Conservation (phyloP, 2,113 vertebrate species). For the Eptesicus fuscus region DNA sequence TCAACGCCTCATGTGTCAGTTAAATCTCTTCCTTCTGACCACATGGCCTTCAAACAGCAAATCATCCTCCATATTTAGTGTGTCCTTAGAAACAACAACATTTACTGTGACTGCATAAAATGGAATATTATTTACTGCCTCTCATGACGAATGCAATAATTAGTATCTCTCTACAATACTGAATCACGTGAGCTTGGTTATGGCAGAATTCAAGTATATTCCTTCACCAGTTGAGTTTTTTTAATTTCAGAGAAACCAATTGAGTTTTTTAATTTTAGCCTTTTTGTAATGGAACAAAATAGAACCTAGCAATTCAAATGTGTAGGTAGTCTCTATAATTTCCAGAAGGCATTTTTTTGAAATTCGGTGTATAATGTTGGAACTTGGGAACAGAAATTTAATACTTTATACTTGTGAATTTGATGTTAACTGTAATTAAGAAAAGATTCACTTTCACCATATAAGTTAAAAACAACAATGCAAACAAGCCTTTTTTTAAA, state of each 20-base stretch:
- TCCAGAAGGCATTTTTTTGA: conserved; percentile 1
- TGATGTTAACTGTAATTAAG: neutral
- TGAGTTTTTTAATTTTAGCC: too few species aligned
- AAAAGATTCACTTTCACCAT: neutral
- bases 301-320: neutral
- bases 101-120: conserved; percentile 8
- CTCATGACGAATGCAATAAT: neutral
- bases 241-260: conserved; percentile 11
- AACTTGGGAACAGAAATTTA: neutral
- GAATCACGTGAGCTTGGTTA: neutral
- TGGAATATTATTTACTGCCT: neutral
- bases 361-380: neutral
- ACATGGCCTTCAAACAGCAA: conserved; percentile 16
- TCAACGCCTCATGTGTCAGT: conserved; percentile 21
- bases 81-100: conserved; percentile 36
- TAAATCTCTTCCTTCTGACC: conserved; percentile 22
- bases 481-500: neutral
- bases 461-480: neutral
- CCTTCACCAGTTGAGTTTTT: neutral
- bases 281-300: neutral
- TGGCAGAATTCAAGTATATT: conserved; percentile 12
- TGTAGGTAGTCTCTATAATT: neutral
- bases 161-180: neutral
- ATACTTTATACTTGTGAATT: neutral
- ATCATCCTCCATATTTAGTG: neutral